phyloP scores from a whole-genome alignment of 2,888 invertebrate genomes.

The Rhogogaster chlorosoma region DNA sequence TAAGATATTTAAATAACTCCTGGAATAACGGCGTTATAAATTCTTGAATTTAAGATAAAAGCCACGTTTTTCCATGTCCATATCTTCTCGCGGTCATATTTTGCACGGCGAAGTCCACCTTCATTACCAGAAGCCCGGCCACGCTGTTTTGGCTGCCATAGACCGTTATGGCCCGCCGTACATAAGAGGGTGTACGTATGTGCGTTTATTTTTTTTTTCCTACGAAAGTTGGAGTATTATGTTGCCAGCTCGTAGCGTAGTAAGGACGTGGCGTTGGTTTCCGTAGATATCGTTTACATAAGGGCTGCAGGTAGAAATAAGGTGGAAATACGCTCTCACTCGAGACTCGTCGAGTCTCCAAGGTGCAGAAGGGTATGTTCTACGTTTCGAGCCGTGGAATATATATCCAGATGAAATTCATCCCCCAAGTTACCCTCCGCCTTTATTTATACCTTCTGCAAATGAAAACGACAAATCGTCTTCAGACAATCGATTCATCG shows the following conservation, averaged over 20 bases:
- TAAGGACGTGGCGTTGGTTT: not conserved
- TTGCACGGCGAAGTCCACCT: not conserved
- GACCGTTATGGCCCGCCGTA: not conserved
- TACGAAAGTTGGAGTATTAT: constrained; percentile 24
- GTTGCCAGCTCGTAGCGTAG: constrained; percentile 11
- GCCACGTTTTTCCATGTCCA: not conserved
- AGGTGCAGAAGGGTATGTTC: constrained; percentile 7
- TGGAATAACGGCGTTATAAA: not conserved
- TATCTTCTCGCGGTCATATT: not conserved
- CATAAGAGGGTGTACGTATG: not conserved
- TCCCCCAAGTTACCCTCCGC: not conserved
- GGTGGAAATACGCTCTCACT: not conserved
- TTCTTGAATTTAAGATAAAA: not conserved
- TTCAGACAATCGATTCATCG: too few species aligned
- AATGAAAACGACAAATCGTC: not conserved
- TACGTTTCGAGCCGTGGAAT: not conserved
- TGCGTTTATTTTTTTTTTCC: not conserved
- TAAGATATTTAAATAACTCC: not conserved
- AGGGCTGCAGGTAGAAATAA: not conserved
- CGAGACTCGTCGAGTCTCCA: constrained; percentile 33
- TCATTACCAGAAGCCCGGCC: not conserved
- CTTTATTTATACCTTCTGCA: not conserved
- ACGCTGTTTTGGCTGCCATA: not conserved
- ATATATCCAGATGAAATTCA: not conserved
- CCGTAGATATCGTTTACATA: constrained; percentile 37